Percentiles rank a stretch among this genome's conserved stretches.
phyloP scores from a whole-genome alignment of 2,797 vertebrate species.

The Apogon hyalosoma region DNA sequence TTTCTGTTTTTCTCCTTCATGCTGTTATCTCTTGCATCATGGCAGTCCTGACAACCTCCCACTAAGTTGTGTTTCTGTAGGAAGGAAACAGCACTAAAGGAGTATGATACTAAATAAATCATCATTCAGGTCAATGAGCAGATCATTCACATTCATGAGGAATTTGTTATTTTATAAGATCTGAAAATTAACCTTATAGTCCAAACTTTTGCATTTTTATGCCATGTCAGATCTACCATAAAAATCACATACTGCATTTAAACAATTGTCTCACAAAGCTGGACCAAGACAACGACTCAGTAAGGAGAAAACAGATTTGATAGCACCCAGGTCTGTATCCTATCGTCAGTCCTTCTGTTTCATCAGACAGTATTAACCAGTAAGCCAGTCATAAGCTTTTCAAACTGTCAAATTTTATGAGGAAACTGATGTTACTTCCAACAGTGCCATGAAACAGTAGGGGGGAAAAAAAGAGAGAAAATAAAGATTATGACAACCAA shows the following conservation, averaged over 20 bases:
- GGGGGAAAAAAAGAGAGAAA: neutral
- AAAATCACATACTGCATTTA: neutral
- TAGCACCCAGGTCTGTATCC: conserved; percentile 3
- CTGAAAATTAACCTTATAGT: conserved; percentile 5
- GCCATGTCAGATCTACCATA: neutral
- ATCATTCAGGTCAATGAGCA: conserved; percentile 32
- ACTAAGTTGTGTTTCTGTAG: conserved; percentile 26
- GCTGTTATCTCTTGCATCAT: conserved; percentile 28
- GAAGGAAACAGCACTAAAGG: conserved; percentile 46
- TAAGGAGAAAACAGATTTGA: conserved; percentile 3
- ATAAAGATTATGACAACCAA: neutral
- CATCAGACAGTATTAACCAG: conserved; percentile 7
- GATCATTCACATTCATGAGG: conserved; percentile 16
- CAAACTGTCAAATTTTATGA: conserved; percentile 12
- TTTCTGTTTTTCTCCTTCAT: conserved; percentile 7
- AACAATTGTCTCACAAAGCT: neutral
- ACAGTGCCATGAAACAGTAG: neutral
- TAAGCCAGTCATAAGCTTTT: conserved; percentile 16
- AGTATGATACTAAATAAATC: conserved; percentile 50
- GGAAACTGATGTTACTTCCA: conserved; percentile 14
- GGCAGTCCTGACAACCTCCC: conserved; percentile 41
- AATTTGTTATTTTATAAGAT: neutral
- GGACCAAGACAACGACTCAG: neutral
- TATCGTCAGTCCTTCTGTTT: neutral
- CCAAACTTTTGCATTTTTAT: too few species aligned